phyloP scores from a whole-genome alignment of 2,888 invertebrate species.

The Agriotes lineatus region DNA sequence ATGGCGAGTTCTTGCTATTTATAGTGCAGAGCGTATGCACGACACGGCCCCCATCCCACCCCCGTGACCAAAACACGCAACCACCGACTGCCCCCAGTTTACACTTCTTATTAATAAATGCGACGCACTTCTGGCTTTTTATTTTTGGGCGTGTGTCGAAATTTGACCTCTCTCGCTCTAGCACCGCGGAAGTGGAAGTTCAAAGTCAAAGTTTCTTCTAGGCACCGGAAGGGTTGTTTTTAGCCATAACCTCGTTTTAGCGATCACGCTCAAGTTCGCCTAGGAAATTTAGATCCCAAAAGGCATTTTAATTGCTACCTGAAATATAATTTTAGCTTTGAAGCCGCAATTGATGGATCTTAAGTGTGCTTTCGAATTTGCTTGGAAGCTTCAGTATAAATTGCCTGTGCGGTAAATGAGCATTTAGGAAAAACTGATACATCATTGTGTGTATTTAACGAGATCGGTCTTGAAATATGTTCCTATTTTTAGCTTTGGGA shows the following conservation, averaged over 20 bases:
- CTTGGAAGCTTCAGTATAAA: too few relatives aligned
- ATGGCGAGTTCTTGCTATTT: constrained; percentile 16
- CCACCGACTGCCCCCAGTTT: neutral
- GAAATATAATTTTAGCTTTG: too few relatives aligned
- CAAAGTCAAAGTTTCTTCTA: neutral
- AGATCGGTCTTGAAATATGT: too few relatives aligned
- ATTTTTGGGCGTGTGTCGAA: neutral
- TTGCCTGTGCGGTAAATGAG: too few relatives aligned
- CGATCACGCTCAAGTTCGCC: too few relatives aligned
- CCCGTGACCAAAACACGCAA: constrained; percentile 1
- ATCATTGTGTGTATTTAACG: too few relatives aligned
- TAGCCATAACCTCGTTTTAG: neutral
- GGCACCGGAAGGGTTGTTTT: neutral
- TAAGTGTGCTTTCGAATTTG: too few relatives aligned
- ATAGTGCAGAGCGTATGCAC: constrained; percentile 9
- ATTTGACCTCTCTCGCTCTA: neutral
- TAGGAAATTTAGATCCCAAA: too few relatives aligned
- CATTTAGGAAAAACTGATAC: too few relatives aligned
- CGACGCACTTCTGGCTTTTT: constrained; percentile 3
- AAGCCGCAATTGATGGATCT: too few relatives aligned
- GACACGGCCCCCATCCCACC: constrained; percentile 1
- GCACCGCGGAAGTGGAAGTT: constrained; percentile 4
- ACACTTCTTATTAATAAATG: constrained; percentile 19
- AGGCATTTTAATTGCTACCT: too few relatives aligned
- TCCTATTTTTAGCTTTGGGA: too few relatives aligned